Evolutionary conservation across 2,797 vertebrate species (phyloP).

Genomic region (Micropoecilia bifurca): DNA sequence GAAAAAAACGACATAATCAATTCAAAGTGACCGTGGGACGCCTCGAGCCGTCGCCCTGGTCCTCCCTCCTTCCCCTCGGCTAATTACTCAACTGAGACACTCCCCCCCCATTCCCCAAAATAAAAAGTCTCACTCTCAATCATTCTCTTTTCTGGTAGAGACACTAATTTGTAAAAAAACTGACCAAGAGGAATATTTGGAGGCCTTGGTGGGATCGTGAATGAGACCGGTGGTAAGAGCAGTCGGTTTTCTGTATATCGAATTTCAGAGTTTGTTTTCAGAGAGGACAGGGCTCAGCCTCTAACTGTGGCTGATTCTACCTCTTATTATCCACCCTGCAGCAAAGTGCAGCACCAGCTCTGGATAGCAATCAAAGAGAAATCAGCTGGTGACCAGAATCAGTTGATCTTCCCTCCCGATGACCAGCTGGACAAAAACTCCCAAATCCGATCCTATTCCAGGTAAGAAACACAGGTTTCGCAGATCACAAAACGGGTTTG

Average conservation of each 20-base stretch:
- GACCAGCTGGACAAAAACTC: background rate
- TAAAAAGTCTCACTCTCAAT: conserved; percentile 1
- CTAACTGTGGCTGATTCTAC: conserved; percentile 5
- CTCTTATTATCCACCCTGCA: background rate
- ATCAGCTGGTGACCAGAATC: background rate
- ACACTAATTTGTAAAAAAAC: background rate
- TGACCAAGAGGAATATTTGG: background rate
- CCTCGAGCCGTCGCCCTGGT: conserved; percentile 9
- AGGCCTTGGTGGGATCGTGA: background rate
- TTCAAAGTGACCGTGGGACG: conserved; percentile 31
- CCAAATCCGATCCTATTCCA: background rate
- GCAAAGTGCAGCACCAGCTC: background rate
- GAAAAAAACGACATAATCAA: conserved; percentile 31
- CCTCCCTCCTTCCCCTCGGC: conserved; percentile 17
- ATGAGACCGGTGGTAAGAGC: background rate
- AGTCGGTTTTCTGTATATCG: background rate
- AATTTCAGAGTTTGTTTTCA: background rate
- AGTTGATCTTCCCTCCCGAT: background rate
- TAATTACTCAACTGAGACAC: conserved; percentile 40
- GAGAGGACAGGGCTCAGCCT: conserved; percentile 9
- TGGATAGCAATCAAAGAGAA: background rate
- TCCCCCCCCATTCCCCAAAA: background rate
- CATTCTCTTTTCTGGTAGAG: background rate
- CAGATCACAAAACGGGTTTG: background rate
- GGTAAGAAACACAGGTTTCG: background rate